Percentiles rank a stretch among this genome's conserved stretches.
These are phyloP conservation scores for Pao palembangensis DNA, from an alignment of 2,113 vertebrate genomes.

Conservation along the genomic window DNA sequence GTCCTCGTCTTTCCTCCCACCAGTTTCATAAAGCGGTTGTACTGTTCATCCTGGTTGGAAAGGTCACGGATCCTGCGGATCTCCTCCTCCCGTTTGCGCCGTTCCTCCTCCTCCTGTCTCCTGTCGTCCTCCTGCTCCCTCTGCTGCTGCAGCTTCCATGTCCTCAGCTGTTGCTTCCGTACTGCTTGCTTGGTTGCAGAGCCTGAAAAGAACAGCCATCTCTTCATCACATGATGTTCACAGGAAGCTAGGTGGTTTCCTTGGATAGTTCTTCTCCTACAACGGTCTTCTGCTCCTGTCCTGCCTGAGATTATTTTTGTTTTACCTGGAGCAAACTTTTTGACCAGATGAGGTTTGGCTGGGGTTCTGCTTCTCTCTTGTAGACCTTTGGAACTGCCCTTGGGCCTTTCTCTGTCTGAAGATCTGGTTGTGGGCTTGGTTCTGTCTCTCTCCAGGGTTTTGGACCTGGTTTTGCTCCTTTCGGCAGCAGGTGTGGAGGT, in stretches of 20 bases:
- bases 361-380: slow-evolving; percentile 73
- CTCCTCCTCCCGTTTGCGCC: slow-evolving; percentile 92
- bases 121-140: slow-evolving; percentile 82
- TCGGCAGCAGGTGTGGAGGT: slow-evolving; percentile 6
- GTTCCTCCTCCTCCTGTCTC: slow-evolving; percentile 84
- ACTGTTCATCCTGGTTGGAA: slow-evolving; percentile 97
- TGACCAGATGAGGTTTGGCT: slow-evolving; percentile 74
- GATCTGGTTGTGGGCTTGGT: background rate
- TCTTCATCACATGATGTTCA: no score
- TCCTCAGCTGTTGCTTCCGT: slow-evolving; percentile 87
- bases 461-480: slow-evolving; percentile 41
- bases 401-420: slow-evolving; percentile 29
- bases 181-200: slow-evolving; percentile 80
- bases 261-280: no score
- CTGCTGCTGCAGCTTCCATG: slow-evolving; percentile 88
- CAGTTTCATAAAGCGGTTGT: slow-evolving; percentile 98
- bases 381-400: slow-evolving; percentile 50
- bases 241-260: no score
- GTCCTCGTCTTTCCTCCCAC: slow-evolving; percentile 84
- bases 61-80: slow-evolving; percentile 93
- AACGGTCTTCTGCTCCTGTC: no score
- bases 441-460: slow-evolving; percentile 28
- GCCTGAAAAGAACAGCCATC: slow-evolving; percentile 22
- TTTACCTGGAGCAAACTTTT: slow-evolving; percentile 77
- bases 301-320: background rate